These are phyloP conservation scores for Ochlodes sylvanus DNA, from an alignment of 2,888 invertebrate species.

Conservation along the genomic window DNA sequence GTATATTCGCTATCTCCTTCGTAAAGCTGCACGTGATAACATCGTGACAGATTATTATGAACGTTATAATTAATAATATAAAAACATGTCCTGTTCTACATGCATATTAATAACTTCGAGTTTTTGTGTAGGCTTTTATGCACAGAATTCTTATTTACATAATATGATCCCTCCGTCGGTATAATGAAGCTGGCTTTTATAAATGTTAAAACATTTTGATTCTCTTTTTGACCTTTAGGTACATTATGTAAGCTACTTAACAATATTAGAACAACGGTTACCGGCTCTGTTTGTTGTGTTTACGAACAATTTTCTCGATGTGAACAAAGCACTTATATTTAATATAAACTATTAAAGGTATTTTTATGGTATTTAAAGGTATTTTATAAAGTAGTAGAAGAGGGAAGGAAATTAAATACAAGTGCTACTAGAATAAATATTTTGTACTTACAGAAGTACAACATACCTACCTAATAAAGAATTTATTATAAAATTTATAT, in stretches of 20 bases:
- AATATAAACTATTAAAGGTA: too few species aligned
- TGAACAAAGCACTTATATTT: too few species aligned
- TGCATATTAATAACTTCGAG: slow-evolving; percentile 11
- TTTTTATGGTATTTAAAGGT: too few species aligned
- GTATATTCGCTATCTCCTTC: too few species aligned
- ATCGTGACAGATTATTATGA: slow-evolving; percentile 2
- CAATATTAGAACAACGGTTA: not conserved
- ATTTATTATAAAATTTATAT: too few species aligned
- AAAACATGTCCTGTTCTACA: slow-evolving; percentile 12
- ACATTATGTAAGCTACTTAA: not conserved
- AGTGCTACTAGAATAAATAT: too few species aligned
- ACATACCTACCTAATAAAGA: too few species aligned
- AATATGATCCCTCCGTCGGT: slow-evolving; percentile 1
- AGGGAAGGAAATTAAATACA: too few species aligned
- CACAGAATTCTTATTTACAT: slow-evolving; percentile 12
- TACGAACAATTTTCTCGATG: not conserved
- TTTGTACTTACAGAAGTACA: too few species aligned
- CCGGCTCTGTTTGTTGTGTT: not conserved
- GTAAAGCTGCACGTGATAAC: not conserved
- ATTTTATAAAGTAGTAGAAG: too few species aligned
- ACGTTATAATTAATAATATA: slow-evolving; percentile 4
- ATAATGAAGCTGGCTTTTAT: slow-evolving; percentile 23
- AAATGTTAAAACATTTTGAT: slow-evolving; percentile 5
- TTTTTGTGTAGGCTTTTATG: slow-evolving; percentile 5
- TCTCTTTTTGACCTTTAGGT: not conserved